A percentile compares a stretch with the other conserved stretches of the same genome.
These are phyloP conservation scores for Felis catus DNA, from an alignment of 2,113 vertebrate species.

Conservation along the genomic window F.catus_Fca126_mat1.0 CM031413.1:27709001-27709500, in stretches of 20 bases:
- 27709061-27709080: neutral
- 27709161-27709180: neutral
- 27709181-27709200: too few species aligned
- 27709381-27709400: neutral
- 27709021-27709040: neutral
- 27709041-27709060: neutral
- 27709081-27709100: neutral
- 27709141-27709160: neutral
- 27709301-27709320: neutral
- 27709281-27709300: neutral
- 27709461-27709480: neutral
- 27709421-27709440: neutral
- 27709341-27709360: neutral
- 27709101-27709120: neutral
- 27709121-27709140: neutral
- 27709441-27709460: neutral
- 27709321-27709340: neutral
- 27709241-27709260: neutral
- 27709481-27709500: neutral
- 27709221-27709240: neutral
- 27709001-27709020: neutral
- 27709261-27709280: neutral
- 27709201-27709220: neutral
- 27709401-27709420: neutral
- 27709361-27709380: neutral